Conservation (phyloP, 2,888 invertebrate species). For the Archaeoteleia sp. region DNA sequence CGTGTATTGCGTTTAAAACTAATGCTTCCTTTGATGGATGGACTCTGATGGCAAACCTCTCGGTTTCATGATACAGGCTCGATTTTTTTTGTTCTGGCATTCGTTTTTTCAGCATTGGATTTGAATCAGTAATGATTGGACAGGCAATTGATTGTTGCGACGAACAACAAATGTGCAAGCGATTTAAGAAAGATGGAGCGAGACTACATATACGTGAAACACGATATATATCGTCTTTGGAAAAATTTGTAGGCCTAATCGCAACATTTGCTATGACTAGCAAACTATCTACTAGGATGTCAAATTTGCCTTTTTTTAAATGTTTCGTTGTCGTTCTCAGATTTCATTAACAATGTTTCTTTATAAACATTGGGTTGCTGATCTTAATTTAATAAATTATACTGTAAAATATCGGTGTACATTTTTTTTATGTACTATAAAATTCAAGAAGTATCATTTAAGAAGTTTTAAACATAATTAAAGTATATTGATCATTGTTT, state of each 20-base stretch:
- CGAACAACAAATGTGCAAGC: slow-evolving; percentile 65
- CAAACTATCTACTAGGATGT: slow-evolving; percentile 41
- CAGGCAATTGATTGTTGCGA: slow-evolving; percentile 55
- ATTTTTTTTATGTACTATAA: no score
- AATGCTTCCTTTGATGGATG: slow-evolving; percentile 28
- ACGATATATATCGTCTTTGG: slow-evolving; percentile 26
- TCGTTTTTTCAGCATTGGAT: slow-evolving; percentile 21
- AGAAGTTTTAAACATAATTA: no score
- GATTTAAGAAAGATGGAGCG: slow-evolving; percentile 53
- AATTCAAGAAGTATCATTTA: no score
- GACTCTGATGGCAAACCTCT: slow-evolving; percentile 35
- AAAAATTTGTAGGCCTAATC: slow-evolving; percentile 65
- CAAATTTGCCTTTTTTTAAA: slow-evolving; percentile 54
- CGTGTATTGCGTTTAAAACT: slow-evolving; percentile 16
- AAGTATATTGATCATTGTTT: no score
- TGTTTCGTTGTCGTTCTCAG: slow-evolving; percentile 62
- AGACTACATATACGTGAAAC: slow-evolving; percentile 21
- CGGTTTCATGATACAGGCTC: slow-evolving; percentile 23
- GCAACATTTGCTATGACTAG: slow-evolving; percentile 57
- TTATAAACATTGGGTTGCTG: no score
- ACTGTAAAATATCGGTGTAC: no score
- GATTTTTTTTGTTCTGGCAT: slow-evolving; percentile 30
- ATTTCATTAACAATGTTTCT: no score
- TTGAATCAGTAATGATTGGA: slow-evolving; percentile 37
- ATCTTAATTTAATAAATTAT: no score